These are phyloP conservation scores for Mycalesis mineus DNA, from an alignment of 2,888 invertebrate genomes.

Conservation along the genomic window DNA sequence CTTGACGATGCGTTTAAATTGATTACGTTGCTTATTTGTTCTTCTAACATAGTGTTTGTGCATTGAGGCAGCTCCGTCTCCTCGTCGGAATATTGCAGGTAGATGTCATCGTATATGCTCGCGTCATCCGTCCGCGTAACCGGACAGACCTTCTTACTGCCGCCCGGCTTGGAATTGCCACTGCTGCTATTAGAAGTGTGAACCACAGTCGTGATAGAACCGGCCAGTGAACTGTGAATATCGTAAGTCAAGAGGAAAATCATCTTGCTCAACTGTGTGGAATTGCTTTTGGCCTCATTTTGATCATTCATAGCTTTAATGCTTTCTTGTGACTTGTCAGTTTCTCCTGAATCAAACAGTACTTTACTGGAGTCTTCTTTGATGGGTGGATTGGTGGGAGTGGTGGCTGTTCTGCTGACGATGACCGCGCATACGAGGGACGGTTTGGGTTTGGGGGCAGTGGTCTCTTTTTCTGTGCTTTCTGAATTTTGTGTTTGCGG, in stretches of 20 bases:
- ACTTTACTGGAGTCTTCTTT: constrained; percentile 65
- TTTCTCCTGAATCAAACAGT: constrained; percentile 59
- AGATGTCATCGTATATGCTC: constrained; percentile 69
- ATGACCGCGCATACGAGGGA: constrained; percentile 65
- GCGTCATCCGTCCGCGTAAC: constrained; percentile 59
- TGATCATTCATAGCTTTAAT: constrained; percentile 88
- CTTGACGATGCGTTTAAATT: constrained; percentile 70
- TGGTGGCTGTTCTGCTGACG: constrained; percentile 52
- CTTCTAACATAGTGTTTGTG: constrained; percentile 62
- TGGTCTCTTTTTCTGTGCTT: constrained; percentile 55
- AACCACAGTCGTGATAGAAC: constrained; percentile 66
- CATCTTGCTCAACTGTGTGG: constrained; percentile 59
- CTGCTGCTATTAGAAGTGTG: constrained; percentile 64
- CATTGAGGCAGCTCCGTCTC: constrained; percentile 76
- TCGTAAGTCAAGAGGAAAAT: constrained; percentile 83
- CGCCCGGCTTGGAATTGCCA: constrained; percentile 70
- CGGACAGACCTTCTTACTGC: constrained; percentile 72
- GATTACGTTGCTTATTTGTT: constrained; percentile 76
- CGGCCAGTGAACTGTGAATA: constrained; percentile 80
- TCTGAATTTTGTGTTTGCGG: constrained; percentile 57
- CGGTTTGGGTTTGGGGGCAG: constrained; percentile 54
- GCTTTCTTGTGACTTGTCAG: constrained; percentile 55
- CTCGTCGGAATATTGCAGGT: constrained; percentile 79
- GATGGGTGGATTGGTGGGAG: constrained; percentile 53
- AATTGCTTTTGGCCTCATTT: constrained; percentile 81